Percentiles rank a stretch among this genome's conserved stretches.
Evolutionary conservation across 2,888 invertebrate species (phyloP).

Genomic region (Ischnura elegans): DNA sequence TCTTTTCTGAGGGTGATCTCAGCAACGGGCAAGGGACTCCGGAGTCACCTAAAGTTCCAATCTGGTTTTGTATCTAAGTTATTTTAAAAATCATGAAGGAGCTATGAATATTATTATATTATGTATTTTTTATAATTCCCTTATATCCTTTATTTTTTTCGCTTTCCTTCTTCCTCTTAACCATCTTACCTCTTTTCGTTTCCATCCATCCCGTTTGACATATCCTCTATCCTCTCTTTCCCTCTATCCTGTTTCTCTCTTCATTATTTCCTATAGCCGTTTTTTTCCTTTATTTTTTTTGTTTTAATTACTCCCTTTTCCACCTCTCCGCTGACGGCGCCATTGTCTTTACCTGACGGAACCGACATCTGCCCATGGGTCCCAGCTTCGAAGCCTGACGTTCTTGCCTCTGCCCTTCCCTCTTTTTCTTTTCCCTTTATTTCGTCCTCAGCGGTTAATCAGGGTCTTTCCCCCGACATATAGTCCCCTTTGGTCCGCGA

Average conservation of each 20-base stretch:
- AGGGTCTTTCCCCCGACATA: background rate
- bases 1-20: too few relatives aligned
- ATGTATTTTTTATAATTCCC: too few relatives aligned
- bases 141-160: too few relatives aligned
- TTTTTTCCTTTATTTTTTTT: too few relatives aligned
- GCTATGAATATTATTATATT: too few relatives aligned
- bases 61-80: too few relatives aligned
- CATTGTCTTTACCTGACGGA: background rate
- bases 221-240: background rate
- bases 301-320: background rate
- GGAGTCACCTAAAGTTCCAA: too few relatives aligned
- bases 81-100: too few relatives aligned
- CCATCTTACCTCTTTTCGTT: background rate
- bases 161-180: background rate
- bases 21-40: too few relatives aligned
- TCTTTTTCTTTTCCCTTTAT: background rate
- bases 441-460: background rate
- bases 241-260: background rate
- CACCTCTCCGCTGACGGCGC: background rate
- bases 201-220: background rate
- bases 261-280: background rate
- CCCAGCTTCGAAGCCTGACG: slow-evolving; percentile 48
- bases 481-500: background rate
- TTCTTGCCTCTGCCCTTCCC: background rate
- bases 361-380: slow-evolving; percentile 9